Base-by-base conservation (phyloP, 2,888 invertebrate genomes). In the Anthrax anthrax region DNA sequence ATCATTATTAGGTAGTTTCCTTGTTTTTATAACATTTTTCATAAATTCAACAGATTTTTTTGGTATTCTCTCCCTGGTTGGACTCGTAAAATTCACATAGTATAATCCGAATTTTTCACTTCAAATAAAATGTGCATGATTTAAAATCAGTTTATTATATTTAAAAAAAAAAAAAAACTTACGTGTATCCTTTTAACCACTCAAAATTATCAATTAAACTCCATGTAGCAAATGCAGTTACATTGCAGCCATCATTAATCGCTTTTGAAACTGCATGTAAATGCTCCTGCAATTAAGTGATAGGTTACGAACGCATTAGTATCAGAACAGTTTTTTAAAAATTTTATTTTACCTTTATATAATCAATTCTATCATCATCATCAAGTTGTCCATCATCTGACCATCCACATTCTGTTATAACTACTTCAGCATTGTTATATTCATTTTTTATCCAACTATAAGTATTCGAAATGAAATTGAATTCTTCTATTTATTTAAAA, bases 71-170 rank as follows among this genome's bases (percentile, higher is more conserved):
- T 73, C 70, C 50, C 76, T 73, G 1, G 71, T 65, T 0, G 73
- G 69, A 53, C 73, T 74, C 2, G 65, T 61, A 58, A 80, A 81
- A 58, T 86, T 76, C 1, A 85, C 80, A 54, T 75, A 69, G 54
- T 78, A 79, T 1, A 85, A 54, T 8, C 86, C 85, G 63, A 80
- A 85, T 58, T 72, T 75, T 51, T 73, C 70, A 13, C 80, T 81
- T 61, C 46, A 74, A 73, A 32, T 45, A 49, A 50, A 55, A 38
- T 18, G 40, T 47, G 42, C 42, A 39, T 42, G 47, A 39, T 40
- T 27, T 10, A 5, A 16, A n/a, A 16, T 36, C 16, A 10, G 8
- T 6, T 23, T 23, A 23, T 23, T 23, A 13, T 9, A 18, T 9
- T 23, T 23, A 2, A 40, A 40, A 16, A 40, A 27, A 40, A 9